Conservation (phyloP, 2,888 invertebrate genomes). For the Caenorhabditis sp. region DNA sequence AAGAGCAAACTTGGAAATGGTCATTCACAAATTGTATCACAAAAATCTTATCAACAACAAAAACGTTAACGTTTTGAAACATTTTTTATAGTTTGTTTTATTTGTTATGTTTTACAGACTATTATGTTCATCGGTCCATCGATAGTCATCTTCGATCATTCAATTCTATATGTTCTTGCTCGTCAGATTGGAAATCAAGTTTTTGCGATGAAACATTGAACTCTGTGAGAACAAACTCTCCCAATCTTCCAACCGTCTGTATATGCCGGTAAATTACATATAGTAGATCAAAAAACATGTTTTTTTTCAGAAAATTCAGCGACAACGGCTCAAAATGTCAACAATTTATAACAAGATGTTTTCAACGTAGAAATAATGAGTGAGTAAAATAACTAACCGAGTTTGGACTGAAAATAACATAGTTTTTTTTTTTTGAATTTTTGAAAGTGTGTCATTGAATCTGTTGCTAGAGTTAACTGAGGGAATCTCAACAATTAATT, state of each 20-base stretch:
- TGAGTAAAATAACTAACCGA: constrained; percentile 8
- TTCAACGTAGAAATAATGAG: constrained; percentile 39
- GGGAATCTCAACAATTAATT: not conserved
- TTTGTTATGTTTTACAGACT: constrained; percentile 16
- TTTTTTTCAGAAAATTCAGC: constrained; percentile 47
- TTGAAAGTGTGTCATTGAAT: no score
- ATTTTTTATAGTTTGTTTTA: no score
- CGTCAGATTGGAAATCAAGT: constrained; percentile 44
- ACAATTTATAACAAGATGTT: constrained; percentile 61
- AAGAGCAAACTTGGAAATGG: no score
- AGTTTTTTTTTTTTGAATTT: no score
- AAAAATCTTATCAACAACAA: no score
- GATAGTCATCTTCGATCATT: constrained; percentile 41
- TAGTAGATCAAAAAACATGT: not conserved
- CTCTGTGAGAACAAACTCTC: constrained; percentile 6
- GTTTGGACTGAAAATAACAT: no score
- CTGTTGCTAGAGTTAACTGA: no score
- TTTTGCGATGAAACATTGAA: constrained; percentile 48
- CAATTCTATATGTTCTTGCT: constrained; percentile 45
- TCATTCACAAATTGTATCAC: no score
- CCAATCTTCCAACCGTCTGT: constrained; percentile 44
- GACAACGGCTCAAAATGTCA: constrained; percentile 51
- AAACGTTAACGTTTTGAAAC: no score
- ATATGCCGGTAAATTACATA: constrained; percentile 34
- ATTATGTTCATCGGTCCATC: constrained; percentile 25